Base-by-base conservation (phyloP, 2,113 vertebrate species). In the Chelonoidis abingdonii region DNA sequence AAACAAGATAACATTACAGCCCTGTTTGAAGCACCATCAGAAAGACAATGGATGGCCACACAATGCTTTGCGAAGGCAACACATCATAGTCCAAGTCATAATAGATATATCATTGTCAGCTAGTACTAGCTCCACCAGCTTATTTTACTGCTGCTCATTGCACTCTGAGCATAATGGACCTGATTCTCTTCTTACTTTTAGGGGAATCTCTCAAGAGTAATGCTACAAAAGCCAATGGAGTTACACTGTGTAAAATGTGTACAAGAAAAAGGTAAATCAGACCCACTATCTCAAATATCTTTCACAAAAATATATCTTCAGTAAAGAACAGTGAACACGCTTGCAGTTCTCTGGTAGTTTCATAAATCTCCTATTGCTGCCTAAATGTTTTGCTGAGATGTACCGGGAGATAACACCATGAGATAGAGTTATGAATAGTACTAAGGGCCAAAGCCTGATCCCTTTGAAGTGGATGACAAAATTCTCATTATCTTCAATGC, bases 341-440 rank as follows among this genome's bases (percentile, higher is more conserved):
- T 84, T 47, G 24, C 25, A 92, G 25, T 92, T 95, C 44, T 56
- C 75, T 29, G 29, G 52, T 41, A 72, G 75, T 91, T 92, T 92
- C 59, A 38, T 95, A 41, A 89, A 87, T 89, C 92, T 91, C 84
- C 87, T 59, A 44, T 79, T 78, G 38, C 59, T 88, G 59, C 35
- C 94, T 83, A 83, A 75, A 27, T 56, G 84, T 80, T 92, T 91
- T 89, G 75, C 87, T 88, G 85, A 90, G 83, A 91, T 35, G 85
- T 69, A 44, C 52, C 85, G 41, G 9, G 41, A 96, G 78, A 79
- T 62, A 87, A 92, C n/a, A 49, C 29, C 1, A 0, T 21, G 19
- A 72, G 19, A 72, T 19, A 72, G 65, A 86, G 44, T 91, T 84
- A 90, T 1, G 8, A 92, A 95, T 94, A 86, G 72, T 86, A 90